Evolutionary conservation across 2,888 invertebrate species (phyloP), one percentile per base, ranked within the genome.

Genomic region (Eristalis intricaria): DNA sequence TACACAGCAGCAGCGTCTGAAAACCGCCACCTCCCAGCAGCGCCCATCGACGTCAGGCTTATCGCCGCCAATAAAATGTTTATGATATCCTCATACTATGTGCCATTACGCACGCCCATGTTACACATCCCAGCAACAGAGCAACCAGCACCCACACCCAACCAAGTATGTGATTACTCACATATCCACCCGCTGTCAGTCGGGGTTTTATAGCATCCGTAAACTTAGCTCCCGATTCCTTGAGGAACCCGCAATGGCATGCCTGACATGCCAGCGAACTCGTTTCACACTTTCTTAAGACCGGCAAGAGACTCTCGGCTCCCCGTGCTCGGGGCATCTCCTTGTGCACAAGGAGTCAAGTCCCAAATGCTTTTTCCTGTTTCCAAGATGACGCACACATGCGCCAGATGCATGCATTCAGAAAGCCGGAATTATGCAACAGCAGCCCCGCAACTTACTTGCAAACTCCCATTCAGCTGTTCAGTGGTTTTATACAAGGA

Each of bases 11-110:
- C 15, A 60, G 8, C 13, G n/a, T 13, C 23, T 10, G 10, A 38
- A 56, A 56, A 79, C 61, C 38, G 60, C 23, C 35, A 29, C 19
- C 64, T 23, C 22, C 50, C 19, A 8, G 19, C 50, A 50, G 23
- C 19, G n/a, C 65, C 61, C 61, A 32, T 5, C 43, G 19, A 58
- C 66, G 74, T 75, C 74, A 69, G 78, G 70, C 86, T 86, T 86
- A 86, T 86, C 86, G 79, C 74, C 66, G 82, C 78, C 78, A 86
- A 82, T 86, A 86, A 86, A 86, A 86, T 86, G 86, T 86, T 86
- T 86, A 86, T 86, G 86, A 86, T 86, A 82, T 86, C 86, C 86
- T 86, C 78, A 75, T 82, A 58, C 86, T 69, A 79, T 82, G 75
- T 78, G 78, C 82, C 78, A 86, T 86, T 82, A 86, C 85, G 82